Evolutionary conservation across 2,888 invertebrate species (phyloP).

Genomic region (Drosophila recens): DNA sequence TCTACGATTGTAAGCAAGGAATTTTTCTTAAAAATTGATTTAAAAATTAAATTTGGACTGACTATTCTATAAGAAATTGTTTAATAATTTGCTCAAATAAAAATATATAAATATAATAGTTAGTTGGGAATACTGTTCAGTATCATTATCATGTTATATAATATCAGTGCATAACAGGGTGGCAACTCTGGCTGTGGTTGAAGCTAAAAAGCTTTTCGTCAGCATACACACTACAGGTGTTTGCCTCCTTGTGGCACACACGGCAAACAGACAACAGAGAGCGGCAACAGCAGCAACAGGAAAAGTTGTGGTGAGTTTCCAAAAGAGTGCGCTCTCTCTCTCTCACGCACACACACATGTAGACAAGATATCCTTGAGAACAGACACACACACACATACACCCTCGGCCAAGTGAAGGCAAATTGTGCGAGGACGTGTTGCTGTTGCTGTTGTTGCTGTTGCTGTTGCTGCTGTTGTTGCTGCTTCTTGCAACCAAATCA

Average conservation of each 20-base stretch:
- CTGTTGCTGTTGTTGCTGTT: constrained; percentile 16
- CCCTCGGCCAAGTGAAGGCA: constrained; percentile 65
- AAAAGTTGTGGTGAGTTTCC: constrained; percentile 46
- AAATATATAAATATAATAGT: background rate
- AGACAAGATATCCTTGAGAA: constrained; percentile 60
- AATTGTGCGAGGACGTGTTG: constrained; percentile 72
- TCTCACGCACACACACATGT: constrained; percentile 13
- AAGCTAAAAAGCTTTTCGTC: constrained; percentile 14
- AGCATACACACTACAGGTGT: constrained; percentile 60
- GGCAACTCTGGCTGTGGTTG: constrained; percentile 42
- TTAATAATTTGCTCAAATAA: background rate
- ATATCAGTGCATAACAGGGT: background rate
- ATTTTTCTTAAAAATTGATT: too few relatives aligned
- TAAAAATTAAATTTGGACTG: too few relatives aligned
- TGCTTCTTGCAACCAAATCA: constrained; percentile 61
- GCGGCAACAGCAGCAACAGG: constrained; percentile 40
- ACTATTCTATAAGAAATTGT: too few relatives aligned
- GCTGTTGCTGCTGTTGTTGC: constrained; percentile 22
- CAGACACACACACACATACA: constrained; percentile 31
- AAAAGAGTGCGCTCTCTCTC: constrained; percentile 18
- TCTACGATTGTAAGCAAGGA: too few relatives aligned
- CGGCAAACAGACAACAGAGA: constrained; percentile 54
- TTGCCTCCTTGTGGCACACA: constrained; percentile 25
- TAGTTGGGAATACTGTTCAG: background rate
- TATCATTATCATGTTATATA: background rate